A percentile compares a stretch with the other conserved stretches of the same genome.
phyloP scores from a whole-genome alignment of 2,113 vertebrate species.

The Myotis davidii region DNA sequence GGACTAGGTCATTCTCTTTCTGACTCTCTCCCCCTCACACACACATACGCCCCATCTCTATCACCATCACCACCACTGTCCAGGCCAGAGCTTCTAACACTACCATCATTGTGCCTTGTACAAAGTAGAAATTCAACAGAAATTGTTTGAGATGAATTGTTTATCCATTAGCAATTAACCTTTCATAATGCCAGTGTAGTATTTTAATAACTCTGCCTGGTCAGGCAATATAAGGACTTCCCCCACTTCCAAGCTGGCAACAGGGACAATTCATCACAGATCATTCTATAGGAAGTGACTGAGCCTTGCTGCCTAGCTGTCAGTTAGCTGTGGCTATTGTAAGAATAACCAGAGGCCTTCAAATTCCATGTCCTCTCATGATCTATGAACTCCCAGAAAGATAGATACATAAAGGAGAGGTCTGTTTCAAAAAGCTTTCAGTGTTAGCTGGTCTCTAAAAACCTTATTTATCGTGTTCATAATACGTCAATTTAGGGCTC shows the following conservation, averaged over 20 bases:
- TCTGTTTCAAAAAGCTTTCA: conserved; percentile 78
- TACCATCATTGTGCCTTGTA: conserved; percentile 43
- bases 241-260: background rate
- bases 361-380: conserved; percentile 61
- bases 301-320: background rate
- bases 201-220: conserved; percentile 54
- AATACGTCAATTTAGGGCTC: conserved; percentile 83
- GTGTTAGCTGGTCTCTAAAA: conserved; percentile 77
- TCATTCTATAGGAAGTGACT: conserved; percentile 52
- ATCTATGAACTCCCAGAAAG: conserved; percentile 69
- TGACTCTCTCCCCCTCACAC: background rate
- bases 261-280: conserved; percentile 12
- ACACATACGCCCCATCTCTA: background rate
- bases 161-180: conserved; percentile 59
- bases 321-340: conserved; percentile 48
- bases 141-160: conserved; percentile 64
- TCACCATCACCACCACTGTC: background rate
- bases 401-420: conserved; percentile 59
- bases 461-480: conserved; percentile 83
- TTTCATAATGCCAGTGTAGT: conserved; percentile 36
- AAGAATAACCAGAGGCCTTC: conserved; percentile 68
- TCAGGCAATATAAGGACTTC: background rate
- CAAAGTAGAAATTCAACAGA: conserved; percentile 58
- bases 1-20: background rate
- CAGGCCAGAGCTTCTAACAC: background rate